A percentile compares a stretch with the other conserved stretches of the same genome.
phyloP scores from a whole-genome alignment of 2,797 vertebrate genomes.

The Notolabrus celidotus region DNA sequence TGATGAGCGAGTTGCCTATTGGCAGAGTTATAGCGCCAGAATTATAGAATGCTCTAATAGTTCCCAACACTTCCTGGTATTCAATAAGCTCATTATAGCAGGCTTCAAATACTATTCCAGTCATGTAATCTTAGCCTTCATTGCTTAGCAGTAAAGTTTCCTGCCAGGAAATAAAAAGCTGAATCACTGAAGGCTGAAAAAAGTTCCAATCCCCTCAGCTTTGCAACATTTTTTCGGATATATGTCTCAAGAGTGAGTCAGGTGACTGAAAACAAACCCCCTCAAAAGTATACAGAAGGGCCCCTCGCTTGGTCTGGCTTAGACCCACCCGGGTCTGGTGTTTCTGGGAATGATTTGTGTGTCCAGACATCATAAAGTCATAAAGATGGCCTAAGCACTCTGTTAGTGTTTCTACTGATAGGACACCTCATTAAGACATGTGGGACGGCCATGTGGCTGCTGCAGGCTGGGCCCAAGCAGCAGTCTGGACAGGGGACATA shows the following conservation, averaged over 20 bases:
- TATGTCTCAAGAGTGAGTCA: slow-evolving; percentile 70
- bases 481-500: slow-evolving; percentile 85
- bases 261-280: slow-evolving; percentile 74
- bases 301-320: slow-evolving; percentile 62
- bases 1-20: slow-evolving; percentile 67
- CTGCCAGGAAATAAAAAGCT: slow-evolving; percentile 79
- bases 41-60: slow-evolving; percentile 66
- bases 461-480: slow-evolving; percentile 74
- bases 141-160: slow-evolving; percentile 70
- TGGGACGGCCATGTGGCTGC: slow-evolving; percentile 84
- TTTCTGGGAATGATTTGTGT: slow-evolving; percentile 84
- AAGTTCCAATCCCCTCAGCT: slow-evolving; percentile 60
- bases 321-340: slow-evolving; percentile 61
- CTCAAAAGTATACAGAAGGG: slow-evolving; percentile 68
- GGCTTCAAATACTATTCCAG: slow-evolving; percentile 66
- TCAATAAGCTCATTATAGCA: slow-evolving; percentile 75
- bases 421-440: slow-evolving; percentile 87
- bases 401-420: slow-evolving; percentile 87
- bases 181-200: slow-evolving; percentile 74
- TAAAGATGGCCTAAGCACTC: slow-evolving; percentile 85
- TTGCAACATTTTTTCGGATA: slow-evolving; percentile 64
- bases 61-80: slow-evolving; percentile 75
- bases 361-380: slow-evolving; percentile 83
- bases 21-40: slow-evolving; percentile 57
- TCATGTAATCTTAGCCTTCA: slow-evolving; percentile 72